Evolutionary conservation across 1,140 invertebrate species (phyloP).

Genomic region (Lethrus apterus): DNA sequence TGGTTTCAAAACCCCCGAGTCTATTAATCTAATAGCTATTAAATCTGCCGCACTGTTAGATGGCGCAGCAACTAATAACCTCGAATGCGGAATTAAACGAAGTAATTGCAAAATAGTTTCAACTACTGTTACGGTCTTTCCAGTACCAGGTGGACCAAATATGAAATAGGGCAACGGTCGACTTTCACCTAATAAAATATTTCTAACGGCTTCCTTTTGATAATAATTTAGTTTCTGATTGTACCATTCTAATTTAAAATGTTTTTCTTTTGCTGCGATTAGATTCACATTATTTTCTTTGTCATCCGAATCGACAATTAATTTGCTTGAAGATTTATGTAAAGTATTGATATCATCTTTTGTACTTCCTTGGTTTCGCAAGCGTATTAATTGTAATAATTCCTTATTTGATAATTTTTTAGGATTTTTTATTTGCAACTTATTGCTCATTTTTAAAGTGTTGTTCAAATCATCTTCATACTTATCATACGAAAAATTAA

Average conservation of each 20-base stretch:
- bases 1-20: slow-evolving; percentile 38
- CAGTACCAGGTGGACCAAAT: slow-evolving; percentile 75
- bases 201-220: slow-evolving; percentile 56
- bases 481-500: slow-evolving; percentile 24
- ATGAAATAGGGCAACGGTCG: slow-evolving; percentile 66
- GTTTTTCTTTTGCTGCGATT: background rate
- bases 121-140: slow-evolving; percentile 73
- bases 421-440: background rate
- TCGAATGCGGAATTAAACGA: slow-evolving; percentile 38
- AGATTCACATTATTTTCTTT: slow-evolving; percentile 26
- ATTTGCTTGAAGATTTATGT: slow-evolving; percentile 14
- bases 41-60: slow-evolving; percentile 75
- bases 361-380: slow-evolving; percentile 26
- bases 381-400: slow-evolving; percentile 22
- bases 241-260: slow-evolving; percentile 53
- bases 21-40: slow-evolving; percentile 49
- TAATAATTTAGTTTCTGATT: slow-evolving; percentile 63
- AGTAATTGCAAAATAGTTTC: slow-evolving; percentile 55
- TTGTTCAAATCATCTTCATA: slow-evolving; percentile 4
- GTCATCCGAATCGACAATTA: slow-evolving; percentile 5
- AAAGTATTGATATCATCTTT: slow-evolving; percentile 17
- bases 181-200: slow-evolving; percentile 51
- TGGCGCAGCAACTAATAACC: slow-evolving; percentile 60
- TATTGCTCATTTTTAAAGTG: background rate
- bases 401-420: slow-evolving; percentile 8